These are phyloP conservation scores for Bombycilla garrulus DNA, from an alignment of 2,113 vertebrate species.

Conservation along the genomic window DNA sequence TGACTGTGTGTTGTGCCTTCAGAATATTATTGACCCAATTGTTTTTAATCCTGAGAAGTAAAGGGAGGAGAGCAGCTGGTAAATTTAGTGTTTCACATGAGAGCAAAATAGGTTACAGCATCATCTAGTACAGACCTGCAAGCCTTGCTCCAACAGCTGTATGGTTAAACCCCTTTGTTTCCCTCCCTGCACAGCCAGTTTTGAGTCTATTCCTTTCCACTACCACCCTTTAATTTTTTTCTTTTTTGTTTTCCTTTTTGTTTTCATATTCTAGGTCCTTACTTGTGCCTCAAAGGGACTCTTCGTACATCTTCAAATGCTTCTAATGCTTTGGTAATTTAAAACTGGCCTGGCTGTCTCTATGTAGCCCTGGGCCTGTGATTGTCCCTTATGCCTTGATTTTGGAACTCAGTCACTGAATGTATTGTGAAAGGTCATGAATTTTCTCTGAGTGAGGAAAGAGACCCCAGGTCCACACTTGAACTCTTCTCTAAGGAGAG, in stretches of 20 bases:
- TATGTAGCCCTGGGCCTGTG: neutral
- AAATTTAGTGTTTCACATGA: neutral
- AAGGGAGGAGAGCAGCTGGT: neutral
- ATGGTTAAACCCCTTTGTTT: neutral
- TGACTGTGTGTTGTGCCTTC: neutral
- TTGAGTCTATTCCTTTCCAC: neutral
- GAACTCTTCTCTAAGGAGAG: neutral
- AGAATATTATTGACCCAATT: neutral
- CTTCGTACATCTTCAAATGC: neutral
- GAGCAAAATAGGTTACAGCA: neutral
- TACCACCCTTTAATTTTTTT: fast-evolving
- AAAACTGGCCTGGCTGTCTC: neutral
- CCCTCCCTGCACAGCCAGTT: fast-evolving
- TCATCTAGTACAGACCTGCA: neutral
- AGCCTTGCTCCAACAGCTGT: neutral
- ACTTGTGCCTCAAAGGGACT: neutral
- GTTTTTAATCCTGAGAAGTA: neutral
- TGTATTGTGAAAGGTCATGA: neutral
- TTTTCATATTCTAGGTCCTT: no score
- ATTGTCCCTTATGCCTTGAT: neutral
- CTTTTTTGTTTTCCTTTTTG: fast-evolving
- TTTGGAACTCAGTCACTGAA: neutral
- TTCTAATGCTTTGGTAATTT: neutral
- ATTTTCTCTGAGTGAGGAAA: neutral
- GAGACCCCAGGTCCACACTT: neutral